Conservation (phyloP, 2,888 invertebrate genomes). For the Nasonia oneida region DNA sequence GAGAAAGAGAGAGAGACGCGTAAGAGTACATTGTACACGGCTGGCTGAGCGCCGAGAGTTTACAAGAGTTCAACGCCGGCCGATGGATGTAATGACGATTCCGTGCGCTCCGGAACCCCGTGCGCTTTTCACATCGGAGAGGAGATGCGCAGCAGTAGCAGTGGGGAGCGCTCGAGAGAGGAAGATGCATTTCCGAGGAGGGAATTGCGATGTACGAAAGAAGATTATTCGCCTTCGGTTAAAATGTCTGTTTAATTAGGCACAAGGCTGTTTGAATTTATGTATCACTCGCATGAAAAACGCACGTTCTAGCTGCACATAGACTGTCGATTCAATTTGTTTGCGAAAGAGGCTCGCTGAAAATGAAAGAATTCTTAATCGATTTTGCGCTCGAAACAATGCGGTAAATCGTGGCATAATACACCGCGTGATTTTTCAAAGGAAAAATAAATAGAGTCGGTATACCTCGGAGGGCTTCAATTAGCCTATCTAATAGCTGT, state of each 20-base stretch:
- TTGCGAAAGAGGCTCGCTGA: background rate
- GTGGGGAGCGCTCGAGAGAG: background rate
- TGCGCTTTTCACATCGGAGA: background rate
- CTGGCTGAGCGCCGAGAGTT: background rate
- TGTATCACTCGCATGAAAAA: background rate
- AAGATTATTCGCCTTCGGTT: background rate
- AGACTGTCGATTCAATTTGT: too few species aligned
- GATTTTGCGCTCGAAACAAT: background rate
- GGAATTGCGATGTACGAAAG: conserved; percentile 1
- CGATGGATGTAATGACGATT: conserved; percentile 43
- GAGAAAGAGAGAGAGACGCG: background rate
- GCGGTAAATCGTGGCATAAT: background rate
- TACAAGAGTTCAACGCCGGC: conserved; percentile 48
- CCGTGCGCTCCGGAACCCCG: conserved; percentile 7
- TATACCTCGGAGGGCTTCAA: background rate
- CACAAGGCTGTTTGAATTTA: conserved; percentile 26
- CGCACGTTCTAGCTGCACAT: background rate
- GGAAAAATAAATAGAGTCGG: background rate
- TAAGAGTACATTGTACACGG: background rate
- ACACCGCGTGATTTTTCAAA: background rate
- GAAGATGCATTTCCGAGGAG: background rate
- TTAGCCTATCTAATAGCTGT: background rate
- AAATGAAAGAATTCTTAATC: background rate
- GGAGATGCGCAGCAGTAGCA: background rate
- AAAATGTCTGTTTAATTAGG: conserved; percentile 32